phyloP scores from a whole-genome alignment of 1,140 invertebrate species.

The Globodera ellingtonae region DNA sequence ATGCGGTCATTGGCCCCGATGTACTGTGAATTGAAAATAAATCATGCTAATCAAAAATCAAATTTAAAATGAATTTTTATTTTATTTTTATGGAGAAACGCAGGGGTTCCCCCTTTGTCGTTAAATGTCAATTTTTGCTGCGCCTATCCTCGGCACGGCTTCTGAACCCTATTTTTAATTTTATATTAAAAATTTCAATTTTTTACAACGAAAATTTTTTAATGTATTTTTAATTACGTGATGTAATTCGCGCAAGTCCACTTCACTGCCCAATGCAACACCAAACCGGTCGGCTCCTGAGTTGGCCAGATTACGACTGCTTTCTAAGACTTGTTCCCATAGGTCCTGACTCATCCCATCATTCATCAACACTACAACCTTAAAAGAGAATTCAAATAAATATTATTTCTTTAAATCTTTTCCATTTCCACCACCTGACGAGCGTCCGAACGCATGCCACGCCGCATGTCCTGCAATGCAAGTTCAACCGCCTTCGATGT shows the following conservation, averaged over 20 bases:
- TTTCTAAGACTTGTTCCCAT: slow-evolving; percentile 52
- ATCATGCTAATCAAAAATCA: too few species aligned
- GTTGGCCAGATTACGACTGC: slow-evolving; percentile 41
- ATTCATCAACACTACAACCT: slow-evolving; percentile 60
- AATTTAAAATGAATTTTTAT: too few species aligned
- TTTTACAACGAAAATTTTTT: too few species aligned
- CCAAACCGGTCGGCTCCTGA: slow-evolving; percentile 57
- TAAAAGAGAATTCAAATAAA: neutral
- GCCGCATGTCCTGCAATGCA: slow-evolving; percentile 53
- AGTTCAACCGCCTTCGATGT: slow-evolving; percentile 59
- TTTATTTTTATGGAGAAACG: too few species aligned
- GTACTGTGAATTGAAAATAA: slow-evolving; percentile 28
- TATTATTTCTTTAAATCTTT: neutral
- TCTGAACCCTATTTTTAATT: too few species aligned
- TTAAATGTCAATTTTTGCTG: too few species aligned
- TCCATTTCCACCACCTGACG: slow-evolving; percentile 33
- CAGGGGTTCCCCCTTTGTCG: too few species aligned
- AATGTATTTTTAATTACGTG: neutral
- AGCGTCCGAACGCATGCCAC: slow-evolving; percentile 51
- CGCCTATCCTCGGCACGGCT: too few species aligned
- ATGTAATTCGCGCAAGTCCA: slow-evolving; percentile 55
- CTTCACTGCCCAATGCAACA: slow-evolving; percentile 57
- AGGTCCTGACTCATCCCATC: slow-evolving; percentile 60
- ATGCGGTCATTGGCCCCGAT: slow-evolving; percentile 51
- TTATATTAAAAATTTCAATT: too few species aligned